Evolutionary conservation across 2,113 vertebrate species (phyloP), one percentile per base, ranked within the genome.

Genomic region (Nannospalax galili): DNA sequence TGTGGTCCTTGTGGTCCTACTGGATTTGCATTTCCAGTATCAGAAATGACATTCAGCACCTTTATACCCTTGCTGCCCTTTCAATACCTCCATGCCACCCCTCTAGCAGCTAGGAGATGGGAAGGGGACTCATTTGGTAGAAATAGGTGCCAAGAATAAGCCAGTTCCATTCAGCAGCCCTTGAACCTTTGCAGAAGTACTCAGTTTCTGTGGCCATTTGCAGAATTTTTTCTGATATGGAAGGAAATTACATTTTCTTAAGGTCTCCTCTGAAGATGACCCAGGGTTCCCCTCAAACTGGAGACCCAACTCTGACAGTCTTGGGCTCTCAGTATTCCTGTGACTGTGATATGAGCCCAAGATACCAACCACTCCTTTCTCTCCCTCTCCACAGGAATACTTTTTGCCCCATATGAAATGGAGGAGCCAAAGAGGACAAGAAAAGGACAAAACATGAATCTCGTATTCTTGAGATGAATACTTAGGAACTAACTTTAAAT

Each of bases 251-350:
- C 30, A 17, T 65, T 67, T 67, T 40, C n/a, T 45, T 32, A 19
- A 5, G 0, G 20, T 37, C n/a, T 88, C 28, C 26, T 45, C 40
- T 28, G 30, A 77, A 30, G 19, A 60, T 65, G 15, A 35, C 48
- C 14, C 3, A 22, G 12, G 42, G 10, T 30, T 28, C 67, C 40
- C 48, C 48, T 28, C 40, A 16, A 56, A 28, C 20, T 48, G 37
- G 52, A 78, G 40, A 7, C 24, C 30, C 11, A 19, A 10, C 26
- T 10, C 1, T 0, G 11, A 56, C 40, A 69, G 10, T 1, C 5
- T 45, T 0, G 10, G 89, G 20, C 67, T 52, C 28, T 28, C 20
- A 2, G 0, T 20, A 24, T 35, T 17, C 48, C 9, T 0, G 0
- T 17, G 48, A 12, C 26, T 3, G 2, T 3, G 37, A 5, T 42